phyloP scores from a whole-genome alignment of 2,888 invertebrate species.

The Urechis unicinctus region DNA sequence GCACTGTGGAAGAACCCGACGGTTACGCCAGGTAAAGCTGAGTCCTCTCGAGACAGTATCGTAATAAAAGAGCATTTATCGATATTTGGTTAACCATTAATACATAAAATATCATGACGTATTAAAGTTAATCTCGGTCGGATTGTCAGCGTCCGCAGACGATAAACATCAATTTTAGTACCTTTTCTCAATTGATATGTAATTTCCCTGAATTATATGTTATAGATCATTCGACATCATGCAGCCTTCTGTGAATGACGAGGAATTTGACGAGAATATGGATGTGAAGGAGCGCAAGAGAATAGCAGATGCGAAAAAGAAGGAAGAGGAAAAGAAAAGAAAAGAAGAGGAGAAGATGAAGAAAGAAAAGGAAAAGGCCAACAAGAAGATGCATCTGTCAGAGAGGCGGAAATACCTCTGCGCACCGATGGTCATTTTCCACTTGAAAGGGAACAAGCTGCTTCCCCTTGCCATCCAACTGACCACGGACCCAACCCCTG shows the following conservation, averaged over 20 bases:
- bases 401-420: slow-evolving; percentile 4
- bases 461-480: slow-evolving; percentile 14
- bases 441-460: slow-evolving; percentile 4
- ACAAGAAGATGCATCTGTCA: not conserved
- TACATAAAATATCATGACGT: too few relatives aligned
- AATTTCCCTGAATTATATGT: too few relatives aligned
- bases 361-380: not conserved
- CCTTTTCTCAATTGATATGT: too few relatives aligned
- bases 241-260: too few relatives aligned
- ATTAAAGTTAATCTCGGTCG: too few relatives aligned
- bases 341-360: not conserved
- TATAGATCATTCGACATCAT: too few relatives aligned
- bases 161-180: too few relatives aligned
- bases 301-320: not conserved
- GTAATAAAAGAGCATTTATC: not conserved
- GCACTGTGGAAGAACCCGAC: not conserved
- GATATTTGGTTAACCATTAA: too few relatives aligned
- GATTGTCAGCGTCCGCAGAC: too few relatives aligned
- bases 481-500: slow-evolving; percentile 3
- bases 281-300: not conserved
- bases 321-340: not conserved
- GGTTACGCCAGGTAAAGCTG: slow-evolving; percentile 1
- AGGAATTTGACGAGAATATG: not conserved
- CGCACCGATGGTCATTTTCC: slow-evolving; percentile 7
- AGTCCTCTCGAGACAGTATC: not conserved